Base-by-base conservation (phyloP, 2,888 invertebrate genomes). In the Orgyia antiqua region DNA sequence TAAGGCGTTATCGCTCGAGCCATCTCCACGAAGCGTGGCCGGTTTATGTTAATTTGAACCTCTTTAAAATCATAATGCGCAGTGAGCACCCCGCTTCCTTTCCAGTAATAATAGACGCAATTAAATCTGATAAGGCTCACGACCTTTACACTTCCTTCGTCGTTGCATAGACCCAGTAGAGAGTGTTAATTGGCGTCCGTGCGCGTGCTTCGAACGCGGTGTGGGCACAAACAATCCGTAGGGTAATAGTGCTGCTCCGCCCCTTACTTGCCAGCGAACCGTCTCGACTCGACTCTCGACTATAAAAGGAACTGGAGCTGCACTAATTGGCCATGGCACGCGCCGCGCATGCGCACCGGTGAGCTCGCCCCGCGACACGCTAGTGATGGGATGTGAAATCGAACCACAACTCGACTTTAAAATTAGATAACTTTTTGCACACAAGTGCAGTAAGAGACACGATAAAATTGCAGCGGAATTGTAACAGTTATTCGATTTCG, bases 271-370 rank as follows among this genome's bases (percentile, higher is more conserved):
- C 53, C 72, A 74, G 66, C 73, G 73, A 74, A 73, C 74, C 75
- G 73, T 69, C 72, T 63, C 55, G 45, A 47, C 56, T 53, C 74
- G 68, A 64, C 71, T 76, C 76, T 76, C 74, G 68, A 69, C 75
- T 68, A 71, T 70, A 61, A 68, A 69, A 69, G 71, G 72, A 84
- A 86, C 74, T 84, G 76, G 83, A 86, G 83, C 84, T 77, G 72
- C 79, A 83, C 86, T 84, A 86, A 86, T 86, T 84, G 82, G 80
- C 73, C 43, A 51, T 58, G 79, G 83, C 83, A 83, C 82, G 82
- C 83, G 83, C 80, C 76, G 74, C 67, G 70, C 72, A 66, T 71
- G 68, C 68, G 69, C 73, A 51, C 59, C 43, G 58, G 33, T 25
- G 38, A 33, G 36, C 43, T 53, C 67, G 61, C 57, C 58, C 59